Base-by-base conservation (phyloP, 2,888 invertebrate genomes). In the Calliscelio sp. region DNA sequence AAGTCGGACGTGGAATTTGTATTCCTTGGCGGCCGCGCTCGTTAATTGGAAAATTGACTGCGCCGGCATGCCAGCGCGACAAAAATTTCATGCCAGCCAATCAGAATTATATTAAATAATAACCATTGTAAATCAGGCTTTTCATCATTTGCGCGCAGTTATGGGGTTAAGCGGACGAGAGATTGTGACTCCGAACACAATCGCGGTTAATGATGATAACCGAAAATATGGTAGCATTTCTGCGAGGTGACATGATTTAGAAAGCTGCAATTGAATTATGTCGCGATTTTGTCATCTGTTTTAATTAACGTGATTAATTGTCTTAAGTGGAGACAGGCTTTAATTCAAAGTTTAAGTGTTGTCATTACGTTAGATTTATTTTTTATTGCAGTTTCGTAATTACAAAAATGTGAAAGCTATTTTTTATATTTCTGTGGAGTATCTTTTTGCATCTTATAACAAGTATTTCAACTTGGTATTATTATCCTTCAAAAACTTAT, bases 31-130 rank as follows among this genome's bases (percentile, higher is more conserved):
- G 84, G 80, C 77, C 75, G 83, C 66, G 85, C 83, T 85, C 85
- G 83, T 85, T 85, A 85, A 85, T 85, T 85, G 81, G 85, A 85
- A 85, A 85, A 85, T 85, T 85, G 86, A 85, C 68, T 85, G 85
- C 84, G 81, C 55, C 77, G 80, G 84, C 63, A 74, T 83, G 85
- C 83, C 85, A 55, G 73, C 68, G 80, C 66, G 74, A 81, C 78
- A 68, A 81, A 81, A 61, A 81, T 84, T 74, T 57, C 66, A 57
- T 46, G 46, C 84, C 77, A 65, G 59, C 71, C 84, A 81, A 81
- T 84, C 77, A 59, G 84, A 84, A 84, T 84, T 81, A 84, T 77
- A 73, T 84, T 73, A 77, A 84, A 84, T 84, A 73, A 84, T 80
- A 80, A 75, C 84, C 79, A 68, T 49, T 68, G 79, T 84, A 84